phyloP scores from a whole-genome alignment of 2,888 invertebrate genomes.

The Acleris cristana region DNA sequence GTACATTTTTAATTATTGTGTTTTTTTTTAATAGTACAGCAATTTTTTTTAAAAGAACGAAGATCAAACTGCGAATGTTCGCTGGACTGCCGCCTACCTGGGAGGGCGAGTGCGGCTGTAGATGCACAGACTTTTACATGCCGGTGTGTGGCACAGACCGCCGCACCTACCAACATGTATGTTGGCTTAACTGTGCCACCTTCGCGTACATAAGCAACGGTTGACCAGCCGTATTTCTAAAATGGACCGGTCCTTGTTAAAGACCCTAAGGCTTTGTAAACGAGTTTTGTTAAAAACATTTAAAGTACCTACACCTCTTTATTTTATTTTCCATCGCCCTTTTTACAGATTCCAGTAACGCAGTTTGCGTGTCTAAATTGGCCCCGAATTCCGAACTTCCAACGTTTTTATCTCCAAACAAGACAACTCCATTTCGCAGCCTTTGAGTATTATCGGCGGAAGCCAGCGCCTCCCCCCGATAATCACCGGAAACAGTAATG shows the following conservation, averaged over 20 bases:
- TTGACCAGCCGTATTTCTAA: too few relatives aligned
- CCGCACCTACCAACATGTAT: too few relatives aligned
- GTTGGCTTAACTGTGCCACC: too few relatives aligned
- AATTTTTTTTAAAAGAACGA: too few relatives aligned
- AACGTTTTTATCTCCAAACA: constrained; percentile 45
- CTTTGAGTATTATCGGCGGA: constrained; percentile 47
- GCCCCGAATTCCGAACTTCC: constrained; percentile 43
- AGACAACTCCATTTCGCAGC: constrained; percentile 49
- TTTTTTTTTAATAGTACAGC: too few relatives aligned
- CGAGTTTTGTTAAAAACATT: not conserved
- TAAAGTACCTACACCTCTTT: not conserved
- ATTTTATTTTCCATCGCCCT: constrained; percentile 1
- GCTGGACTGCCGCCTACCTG: too few relatives aligned
- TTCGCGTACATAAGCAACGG: too few relatives aligned
- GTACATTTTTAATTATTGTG: too few relatives aligned
- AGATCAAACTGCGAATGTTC: too few relatives aligned
- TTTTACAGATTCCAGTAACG: constrained; percentile 21
- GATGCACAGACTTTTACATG: too few relatives aligned
- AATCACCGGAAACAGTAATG: constrained; percentile 54
- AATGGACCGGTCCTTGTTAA: not conserved
- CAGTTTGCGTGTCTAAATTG: constrained; percentile 40
- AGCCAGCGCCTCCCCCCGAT: constrained; percentile 42
- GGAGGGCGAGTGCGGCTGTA: too few relatives aligned
- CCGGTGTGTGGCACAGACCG: too few relatives aligned
- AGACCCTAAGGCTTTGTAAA: not conserved